Conservation (phyloP, 1,140 invertebrate genomes). For the Drosophila guanche region DNA sequence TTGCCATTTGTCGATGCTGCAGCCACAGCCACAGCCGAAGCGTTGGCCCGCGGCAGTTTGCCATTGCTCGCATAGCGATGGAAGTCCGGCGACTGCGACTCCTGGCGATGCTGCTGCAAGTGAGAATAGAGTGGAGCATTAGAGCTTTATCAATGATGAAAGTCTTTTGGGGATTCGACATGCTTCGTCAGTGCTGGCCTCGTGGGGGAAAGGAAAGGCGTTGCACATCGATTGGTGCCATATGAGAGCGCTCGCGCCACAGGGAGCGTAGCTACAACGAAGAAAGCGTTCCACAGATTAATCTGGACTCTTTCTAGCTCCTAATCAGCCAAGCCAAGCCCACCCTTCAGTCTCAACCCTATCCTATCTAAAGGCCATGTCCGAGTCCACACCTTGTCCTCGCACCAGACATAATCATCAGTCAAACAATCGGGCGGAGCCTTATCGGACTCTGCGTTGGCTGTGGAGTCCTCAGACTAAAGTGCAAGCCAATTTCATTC, state of each 20-base stretch:
- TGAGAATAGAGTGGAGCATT: slow-evolving; percentile 31
- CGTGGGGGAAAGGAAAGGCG: slow-evolving; percentile 54
- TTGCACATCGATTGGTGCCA: slow-evolving; percentile 73
- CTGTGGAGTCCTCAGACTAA: slow-evolving; percentile 18
- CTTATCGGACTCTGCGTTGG: slow-evolving; percentile 51
- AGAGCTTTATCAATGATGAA: slow-evolving; percentile 75
- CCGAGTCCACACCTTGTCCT: slow-evolving; percentile 3
- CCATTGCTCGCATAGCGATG: slow-evolving; percentile 83
- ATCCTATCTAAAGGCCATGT: slow-evolving; percentile 12
- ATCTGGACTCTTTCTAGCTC: background rate
- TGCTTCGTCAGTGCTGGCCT: slow-evolving; percentile 15
- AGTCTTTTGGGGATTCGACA: slow-evolving; percentile 49
- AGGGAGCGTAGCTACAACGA: slow-evolving; percentile 4
- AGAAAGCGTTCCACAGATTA: slow-evolving; percentile 31
- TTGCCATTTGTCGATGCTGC: slow-evolving; percentile 44
- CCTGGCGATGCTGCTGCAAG: slow-evolving; percentile 80
- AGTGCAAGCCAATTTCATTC: slow-evolving; percentile 61
- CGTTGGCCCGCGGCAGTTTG: slow-evolving; percentile 70
- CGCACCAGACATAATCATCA: slow-evolving; percentile 31
- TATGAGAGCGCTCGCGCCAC: slow-evolving; percentile 9
- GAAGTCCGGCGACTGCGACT: slow-evolving; percentile 81
- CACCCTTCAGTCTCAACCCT: background rate
- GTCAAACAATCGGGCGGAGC: slow-evolving; percentile 1
- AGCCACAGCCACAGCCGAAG: background rate
- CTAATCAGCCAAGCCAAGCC: slow-evolving; percentile 1